Evolutionary conservation across 2,888 invertebrate species (phyloP), one percentile per base, ranked within the genome.

Genomic region (Microchrysa polita): DNA sequence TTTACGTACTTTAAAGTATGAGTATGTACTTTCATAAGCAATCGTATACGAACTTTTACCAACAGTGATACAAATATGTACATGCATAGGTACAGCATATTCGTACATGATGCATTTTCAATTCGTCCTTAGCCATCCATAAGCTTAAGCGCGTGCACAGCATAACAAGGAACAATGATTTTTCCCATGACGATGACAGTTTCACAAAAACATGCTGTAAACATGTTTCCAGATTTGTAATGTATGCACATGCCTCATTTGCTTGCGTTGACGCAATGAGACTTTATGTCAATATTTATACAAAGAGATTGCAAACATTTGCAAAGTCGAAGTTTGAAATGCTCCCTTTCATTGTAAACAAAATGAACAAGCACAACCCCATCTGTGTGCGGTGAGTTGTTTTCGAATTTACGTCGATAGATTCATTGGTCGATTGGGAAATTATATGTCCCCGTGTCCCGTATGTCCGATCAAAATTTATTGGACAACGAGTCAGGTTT

Each of bases 231-330:
- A 40, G 40, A 61, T 18, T n/a, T 14, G n/a, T 34, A n/a, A n/a
- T 18, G 23, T 61, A 40, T 23, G 18, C 40, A 10, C 61, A 61
- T 65, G 65, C 65, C 48, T 65, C 65, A 48, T 65, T 65, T 65
- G 44, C 48, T 65, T 65, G 65, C 22, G 22, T 65, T 10, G 48
- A 65, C 44, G 48, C 65, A 65, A 65, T 65, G 65, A 65, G 65
- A 65, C 48, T 65, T 65, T 65, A n/a, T 48, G 48, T 65, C 65
- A 65, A 44, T 48, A 65, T 65, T 65, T 65, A 65, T n/a, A n/a
- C n/a, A 34, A 34, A 65, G 48, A 65, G 22, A 22, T 22, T 65
- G 65, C 22, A 44, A 65, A 65, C 44, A 65, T 65, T 65, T 65
- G 22, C 61, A 59, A 27, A 34, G 59, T 59, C 59, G 23, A 59